phyloP scores from a whole-genome alignment of 1,140 invertebrate genomes.

The Drosophila navojoa region DNA sequence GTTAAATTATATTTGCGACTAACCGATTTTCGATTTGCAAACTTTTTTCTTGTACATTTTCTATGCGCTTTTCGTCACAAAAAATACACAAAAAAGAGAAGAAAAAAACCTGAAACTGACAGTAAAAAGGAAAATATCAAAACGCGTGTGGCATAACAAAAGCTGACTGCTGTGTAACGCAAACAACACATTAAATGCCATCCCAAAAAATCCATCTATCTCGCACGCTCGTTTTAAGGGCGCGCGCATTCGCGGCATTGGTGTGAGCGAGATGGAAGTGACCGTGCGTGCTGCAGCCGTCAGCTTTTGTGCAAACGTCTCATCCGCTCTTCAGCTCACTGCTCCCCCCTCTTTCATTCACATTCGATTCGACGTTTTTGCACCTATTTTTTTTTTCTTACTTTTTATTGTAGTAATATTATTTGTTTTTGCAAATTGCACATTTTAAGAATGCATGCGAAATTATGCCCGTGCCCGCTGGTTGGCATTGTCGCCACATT shows the following conservation, averaged over 20 bases:
- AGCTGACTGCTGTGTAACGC: conserved; percentile 48
- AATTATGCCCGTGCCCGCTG: conserved; percentile 42
- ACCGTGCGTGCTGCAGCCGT: conserved; percentile 52
- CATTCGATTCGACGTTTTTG: conserved; percentile 70
- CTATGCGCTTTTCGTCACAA: conserved; percentile 64
- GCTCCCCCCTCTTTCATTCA: conserved; percentile 40
- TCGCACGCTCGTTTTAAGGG: conserved; percentile 73
- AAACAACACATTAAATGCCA: conserved; percentile 52
- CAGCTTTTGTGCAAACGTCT: conserved; percentile 63
- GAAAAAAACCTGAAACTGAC: conserved; percentile 60
- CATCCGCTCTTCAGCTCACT: conserved; percentile 42
- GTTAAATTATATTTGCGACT: conserved; percentile 7
- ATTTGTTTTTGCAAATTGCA: conserved; percentile 71
- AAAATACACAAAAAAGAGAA: conserved; percentile 73
- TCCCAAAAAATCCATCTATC: conserved; percentile 55
- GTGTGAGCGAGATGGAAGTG: conserved; percentile 71
- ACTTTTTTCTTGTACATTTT: conserved; percentile 60
- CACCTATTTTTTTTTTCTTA: conserved; percentile 67
- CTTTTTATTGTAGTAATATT: conserved; percentile 72
- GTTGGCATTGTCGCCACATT: conserved; percentile 39
- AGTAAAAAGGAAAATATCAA: conserved; percentile 62
- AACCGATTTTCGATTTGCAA: conserved; percentile 39
- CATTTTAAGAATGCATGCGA: conserved; percentile 27
- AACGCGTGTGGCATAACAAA: conserved; percentile 49
- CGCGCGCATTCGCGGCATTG: conserved; percentile 56